A percentile compares a stretch with the other conserved stretches of the same genome.
Evolutionary conservation across 2,888 invertebrate species (phyloP).

Genomic region (Drosophila mayaguana): DNA sequence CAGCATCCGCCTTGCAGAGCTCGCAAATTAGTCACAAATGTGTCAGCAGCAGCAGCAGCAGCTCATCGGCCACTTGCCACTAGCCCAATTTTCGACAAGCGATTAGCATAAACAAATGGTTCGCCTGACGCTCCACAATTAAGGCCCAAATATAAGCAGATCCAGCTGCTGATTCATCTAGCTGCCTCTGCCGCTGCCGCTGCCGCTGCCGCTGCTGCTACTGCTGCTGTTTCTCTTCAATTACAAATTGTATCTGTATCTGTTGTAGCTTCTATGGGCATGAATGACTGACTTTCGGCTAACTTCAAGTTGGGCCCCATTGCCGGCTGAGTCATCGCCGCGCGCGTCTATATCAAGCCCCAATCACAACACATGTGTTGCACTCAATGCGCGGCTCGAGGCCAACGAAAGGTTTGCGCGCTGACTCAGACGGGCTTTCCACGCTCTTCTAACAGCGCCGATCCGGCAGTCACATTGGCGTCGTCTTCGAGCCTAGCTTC

Average conservation of each 20-base stretch:
- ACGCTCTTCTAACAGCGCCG: slow-evolving; percentile 35
- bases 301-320: slow-evolving; percentile 42
- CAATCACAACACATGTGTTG: slow-evolving; percentile 35
- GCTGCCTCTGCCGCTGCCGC: not conserved
- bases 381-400: slow-evolving; percentile 23
- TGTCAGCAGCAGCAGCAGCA: slow-evolving; percentile 44
- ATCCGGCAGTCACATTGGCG: slow-evolving; percentile 23
- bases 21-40: slow-evolving; percentile 61
- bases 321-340: slow-evolving; percentile 43
- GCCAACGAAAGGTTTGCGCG: slow-evolving; percentile 49
- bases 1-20: slow-evolving; percentile 39
- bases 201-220: too few relatives aligned
- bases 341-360: slow-evolving; percentile 26
- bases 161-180: slow-evolving; percentile 39
- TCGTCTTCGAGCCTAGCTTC: slow-evolving; percentile 10
- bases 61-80: slow-evolving; percentile 19
- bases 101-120: slow-evolving; percentile 57
- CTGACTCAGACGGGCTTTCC: slow-evolving; percentile 60
- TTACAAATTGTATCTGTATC: slow-evolving; percentile 32
- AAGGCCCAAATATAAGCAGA: slow-evolving; percentile 2
- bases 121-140: slow-evolving; percentile 16
- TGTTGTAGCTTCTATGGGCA: slow-evolving; percentile 20
- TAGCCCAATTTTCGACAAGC: slow-evolving; percentile 30
- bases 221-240: slow-evolving; percentile 38
- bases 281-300: slow-evolving; percentile 72